phyloP scores from a whole-genome alignment of 2,113 vertebrate species.

The Albula glossodonta region DNA sequence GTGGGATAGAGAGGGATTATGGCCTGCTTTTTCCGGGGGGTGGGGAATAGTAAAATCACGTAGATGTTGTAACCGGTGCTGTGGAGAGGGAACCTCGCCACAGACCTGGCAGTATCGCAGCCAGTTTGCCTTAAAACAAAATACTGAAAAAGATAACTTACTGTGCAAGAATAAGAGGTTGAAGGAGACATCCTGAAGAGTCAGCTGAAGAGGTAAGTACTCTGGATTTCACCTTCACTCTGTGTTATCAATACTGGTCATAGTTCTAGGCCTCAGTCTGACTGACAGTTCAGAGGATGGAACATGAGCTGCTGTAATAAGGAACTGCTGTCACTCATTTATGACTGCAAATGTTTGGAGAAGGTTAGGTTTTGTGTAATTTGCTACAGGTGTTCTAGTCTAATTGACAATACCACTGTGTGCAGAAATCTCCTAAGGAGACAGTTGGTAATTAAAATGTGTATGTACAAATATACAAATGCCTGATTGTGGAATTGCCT shows the following conservation, averaged over 20 bases:
- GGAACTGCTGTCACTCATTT: background rate
- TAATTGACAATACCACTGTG: background rate
- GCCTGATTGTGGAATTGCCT: background rate
- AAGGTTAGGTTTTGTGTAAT: too few species aligned
- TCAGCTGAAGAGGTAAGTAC: background rate
- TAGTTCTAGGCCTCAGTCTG: background rate
- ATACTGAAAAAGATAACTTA: background rate
- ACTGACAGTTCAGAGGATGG: background rate
- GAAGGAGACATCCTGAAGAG: background rate
- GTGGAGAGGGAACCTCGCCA: background rate
- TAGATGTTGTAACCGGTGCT: background rate
- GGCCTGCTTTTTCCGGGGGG: constrained; percentile 39
- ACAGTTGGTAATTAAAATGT: background rate
- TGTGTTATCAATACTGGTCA: background rate
- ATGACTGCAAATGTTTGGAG: background rate
- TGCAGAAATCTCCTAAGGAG: background rate
- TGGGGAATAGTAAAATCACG: background rate
- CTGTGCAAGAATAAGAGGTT: background rate
- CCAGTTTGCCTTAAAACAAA: background rate
- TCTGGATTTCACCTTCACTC: background rate
- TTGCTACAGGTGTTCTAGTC: background rate
- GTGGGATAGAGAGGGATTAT: constrained; percentile 72
- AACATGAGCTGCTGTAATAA: background rate
- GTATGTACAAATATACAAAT: background rate
- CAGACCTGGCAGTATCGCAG: background rate